Conservation (phyloP, 1,140 invertebrate species). For the Cydia amplana region DNA sequence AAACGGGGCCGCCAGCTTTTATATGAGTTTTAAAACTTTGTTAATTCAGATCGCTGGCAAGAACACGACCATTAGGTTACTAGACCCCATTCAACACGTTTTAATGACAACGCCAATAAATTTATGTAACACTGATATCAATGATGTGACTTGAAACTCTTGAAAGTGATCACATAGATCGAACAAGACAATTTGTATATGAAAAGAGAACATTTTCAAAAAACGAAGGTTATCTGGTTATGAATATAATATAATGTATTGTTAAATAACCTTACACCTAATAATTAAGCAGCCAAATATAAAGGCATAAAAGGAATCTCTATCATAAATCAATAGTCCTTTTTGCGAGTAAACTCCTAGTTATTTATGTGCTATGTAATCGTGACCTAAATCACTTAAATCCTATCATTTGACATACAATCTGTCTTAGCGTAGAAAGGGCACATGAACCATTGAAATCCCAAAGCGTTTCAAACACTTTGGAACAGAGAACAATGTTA, state of each 20-base stretch:
- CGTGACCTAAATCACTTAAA: conserved; percentile 11
- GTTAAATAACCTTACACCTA: no score
- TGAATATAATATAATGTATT: no score
- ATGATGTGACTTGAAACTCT: no score
- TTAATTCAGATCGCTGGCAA: conserved; percentile 8
- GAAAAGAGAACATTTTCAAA: not conserved
- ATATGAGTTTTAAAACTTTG: conserved; percentile 27
- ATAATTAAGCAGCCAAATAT: no score
- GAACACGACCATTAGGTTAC: not conserved
- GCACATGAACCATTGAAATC: not conserved
- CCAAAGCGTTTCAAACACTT: not conserved
- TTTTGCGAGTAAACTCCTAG: conserved; percentile 19
- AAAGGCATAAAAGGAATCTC: not conserved
- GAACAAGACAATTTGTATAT: no score
- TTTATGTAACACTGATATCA: no score
- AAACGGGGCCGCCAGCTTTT: conserved; percentile 4
- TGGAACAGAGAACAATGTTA: not conserved
- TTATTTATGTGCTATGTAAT: conserved; percentile 11
- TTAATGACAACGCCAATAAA: not conserved
- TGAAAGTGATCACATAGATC: no score
- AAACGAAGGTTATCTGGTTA: not conserved
- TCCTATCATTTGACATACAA: conserved; percentile 6
- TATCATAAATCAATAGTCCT: not conserved
- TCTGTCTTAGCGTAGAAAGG: not conserved
- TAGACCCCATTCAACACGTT: not conserved